Base-by-base conservation (phyloP, 2,888 invertebrate species). In the Nebria salina region DNA sequence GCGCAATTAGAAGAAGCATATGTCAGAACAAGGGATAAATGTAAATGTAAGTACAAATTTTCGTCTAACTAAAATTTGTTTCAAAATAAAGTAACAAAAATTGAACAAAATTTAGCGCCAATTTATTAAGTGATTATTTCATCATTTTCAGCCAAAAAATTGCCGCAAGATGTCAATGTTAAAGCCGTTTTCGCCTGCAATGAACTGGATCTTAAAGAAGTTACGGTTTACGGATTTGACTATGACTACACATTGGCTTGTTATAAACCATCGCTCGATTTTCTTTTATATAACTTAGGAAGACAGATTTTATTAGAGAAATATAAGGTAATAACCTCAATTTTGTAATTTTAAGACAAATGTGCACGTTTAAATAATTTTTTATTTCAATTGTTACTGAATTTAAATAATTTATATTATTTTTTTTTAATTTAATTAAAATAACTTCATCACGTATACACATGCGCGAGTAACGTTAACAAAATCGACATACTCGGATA, bases 171-270 rank as follows among this genome's bases (percentile, higher is more conserved):
- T 91, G 97, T 97, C 0, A 95, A 97, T 87, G 93, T 94, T 0
- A 91, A 92, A 85, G 97, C 96, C 66, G 97, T 99, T 1, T 99
- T 98, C 90, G 97, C 98, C 11, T 98, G 98, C 89, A 99, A 99
- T 90, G 98, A 98, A 87, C 90, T 98, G 81, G 95, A 98, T 88
- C 90, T 99, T 77, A 92, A 94, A 83, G 96, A 97, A 89, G 96
- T 99, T 66, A 93, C 96, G 86, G 97, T 98, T 0, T 98, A 98
- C 91, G 97, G 99, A 68, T 99, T 99, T 90, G 99, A 99, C 90
- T 99, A 99, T 90, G 99, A 99, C 89, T 99, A 99, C 89, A 99
- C 99, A 0, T 89, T 99, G 85, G 98, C 98, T 0, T 96, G 97
- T 85, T 99, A 99, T 88, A 97, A 96, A 86, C 95, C 96, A 9